These are phyloP conservation scores for Gasterosteus nipponicus DNA, from an alignment of 2,113 vertebrate species.

Conservation along the genomic window DNA sequence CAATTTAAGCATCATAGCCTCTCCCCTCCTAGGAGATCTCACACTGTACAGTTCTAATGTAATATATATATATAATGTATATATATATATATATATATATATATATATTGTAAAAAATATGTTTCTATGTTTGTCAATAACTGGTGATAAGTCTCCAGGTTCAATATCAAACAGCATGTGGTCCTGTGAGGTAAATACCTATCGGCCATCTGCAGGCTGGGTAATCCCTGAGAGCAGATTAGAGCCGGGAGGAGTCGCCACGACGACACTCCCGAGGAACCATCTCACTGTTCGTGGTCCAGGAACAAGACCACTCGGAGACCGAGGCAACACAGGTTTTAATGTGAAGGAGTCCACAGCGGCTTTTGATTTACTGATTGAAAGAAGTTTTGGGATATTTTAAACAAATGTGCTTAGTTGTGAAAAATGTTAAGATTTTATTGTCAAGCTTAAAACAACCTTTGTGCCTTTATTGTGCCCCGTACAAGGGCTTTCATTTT, in stretches of 20 bases:
- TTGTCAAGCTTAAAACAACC: neutral
- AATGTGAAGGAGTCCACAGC: neutral
- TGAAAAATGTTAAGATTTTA: neutral
- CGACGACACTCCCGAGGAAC: conserved; percentile 15
- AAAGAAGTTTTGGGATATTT: neutral
- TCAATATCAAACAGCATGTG: conserved; percentile 23
- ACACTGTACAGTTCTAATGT: no score
- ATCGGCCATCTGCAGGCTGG: conserved; percentile 75
- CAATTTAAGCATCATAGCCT: no score
- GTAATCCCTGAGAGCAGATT: conserved; percentile 75
- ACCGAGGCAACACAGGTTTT: neutral
- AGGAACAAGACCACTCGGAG: neutral
- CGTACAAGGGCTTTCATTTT: neutral
- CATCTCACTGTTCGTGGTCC: neutral
- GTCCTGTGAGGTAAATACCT: conserved; percentile 58
- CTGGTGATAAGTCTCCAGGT: no score
- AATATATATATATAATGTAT: no score
- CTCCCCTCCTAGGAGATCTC: no score
- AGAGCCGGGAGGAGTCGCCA: conserved; percentile 38
- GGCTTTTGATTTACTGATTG: neutral
- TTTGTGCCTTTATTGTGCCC: no score
- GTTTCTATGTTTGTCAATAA: no score
- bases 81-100: no score
- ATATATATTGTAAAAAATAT: no score
- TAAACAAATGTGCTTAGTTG: neutral